These are phyloP conservation scores for Gonocerus acuteangulatus DNA, from an alignment of 2,888 invertebrate species.

Conservation along the genomic window DNA sequence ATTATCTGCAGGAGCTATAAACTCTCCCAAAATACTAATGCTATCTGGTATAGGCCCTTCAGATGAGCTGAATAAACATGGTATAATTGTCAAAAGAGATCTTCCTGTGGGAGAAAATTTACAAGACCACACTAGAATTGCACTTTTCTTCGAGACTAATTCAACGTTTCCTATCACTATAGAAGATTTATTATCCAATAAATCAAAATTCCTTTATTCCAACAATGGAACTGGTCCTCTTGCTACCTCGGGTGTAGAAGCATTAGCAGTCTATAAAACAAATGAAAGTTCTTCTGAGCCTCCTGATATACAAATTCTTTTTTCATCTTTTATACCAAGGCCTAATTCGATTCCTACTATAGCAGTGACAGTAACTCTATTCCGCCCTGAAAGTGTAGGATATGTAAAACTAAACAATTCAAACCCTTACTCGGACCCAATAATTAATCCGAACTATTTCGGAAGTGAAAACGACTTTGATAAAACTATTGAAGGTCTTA, in stretches of 20 bases:
- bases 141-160: slow-evolving; percentile 1
- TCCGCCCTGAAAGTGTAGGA: slow-evolving; percentile 8
- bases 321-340: not conserved
- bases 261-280: slow-evolving; percentile 17
- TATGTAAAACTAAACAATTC: not conserved
- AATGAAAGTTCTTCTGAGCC: not conserved
- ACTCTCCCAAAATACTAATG: slow-evolving; percentile 33
- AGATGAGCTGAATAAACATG: slow-evolving; percentile 1
- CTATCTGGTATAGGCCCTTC: slow-evolving; percentile 34
- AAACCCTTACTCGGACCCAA: slow-evolving; percentile 1
- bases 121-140: slow-evolving; percentile 21
- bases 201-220: slow-evolving; percentile 1
- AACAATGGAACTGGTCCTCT: slow-evolving; percentile 9
- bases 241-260: slow-evolving; percentile 1
- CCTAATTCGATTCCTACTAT: no score
- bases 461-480: not conserved
- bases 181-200: not conserved
- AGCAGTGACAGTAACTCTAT: not conserved
- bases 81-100: slow-evolving; percentile 8
- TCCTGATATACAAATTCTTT: slow-evolving; percentile 12
- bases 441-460: not conserved
- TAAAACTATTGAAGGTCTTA: not conserved
- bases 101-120: slow-evolving; percentile 24
- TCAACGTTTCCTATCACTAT: not conserved
- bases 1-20: slow-evolving; percentile 31